phyloP scores from a whole-genome alignment of 1,140 invertebrate genomes.

The Eupristina koningsbergeri region DNA sequence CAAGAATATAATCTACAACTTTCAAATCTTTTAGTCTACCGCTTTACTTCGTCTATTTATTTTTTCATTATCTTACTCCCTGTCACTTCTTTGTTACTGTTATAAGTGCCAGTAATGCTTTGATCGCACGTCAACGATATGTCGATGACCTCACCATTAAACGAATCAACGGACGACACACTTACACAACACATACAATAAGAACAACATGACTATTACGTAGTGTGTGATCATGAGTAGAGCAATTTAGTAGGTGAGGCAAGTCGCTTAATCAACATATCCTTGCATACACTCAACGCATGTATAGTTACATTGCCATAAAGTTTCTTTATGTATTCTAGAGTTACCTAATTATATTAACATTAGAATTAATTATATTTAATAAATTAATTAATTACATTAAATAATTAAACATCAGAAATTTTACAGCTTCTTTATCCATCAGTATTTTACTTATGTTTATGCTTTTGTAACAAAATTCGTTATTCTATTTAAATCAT shows the following conservation, averaged over 20 bases:
- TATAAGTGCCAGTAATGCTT: neutral
- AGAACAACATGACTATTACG: neutral
- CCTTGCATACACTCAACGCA: neutral
- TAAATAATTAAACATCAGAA: too few species aligned
- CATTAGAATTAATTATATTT: too few species aligned
- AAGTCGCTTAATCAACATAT: neutral
- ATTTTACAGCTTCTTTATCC: too few species aligned
- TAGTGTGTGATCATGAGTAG: neutral
- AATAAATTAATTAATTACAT: too few species aligned
- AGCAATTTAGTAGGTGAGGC: neutral
- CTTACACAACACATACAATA: neutral
- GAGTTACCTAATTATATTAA: neutral
- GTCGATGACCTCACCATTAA: constrained; percentile 31
- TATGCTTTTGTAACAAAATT: too few species aligned
- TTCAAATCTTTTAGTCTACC: too few species aligned
- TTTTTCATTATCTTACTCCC: neutral
- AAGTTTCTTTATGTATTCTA: neutral
- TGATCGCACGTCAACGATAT: neutral
- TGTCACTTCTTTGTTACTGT: neutral
- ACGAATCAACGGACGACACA: neutral
- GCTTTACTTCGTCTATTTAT: neutral
- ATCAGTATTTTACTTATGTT: too few species aligned
- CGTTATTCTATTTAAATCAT: too few species aligned
- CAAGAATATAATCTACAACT: too few species aligned
- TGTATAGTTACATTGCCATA: neutral